A percentile compares a stretch with the other conserved stretches of the same genome.
Conservation (phyloP, 2,113 vertebrate species). For the human region GRCh38 chr4:141062001-141062500, state of each 20-base stretch:
- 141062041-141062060: neutral
- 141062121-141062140: neutral
- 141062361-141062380: neutral
- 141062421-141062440: neutral
- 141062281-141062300: neutral
- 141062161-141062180: neutral
- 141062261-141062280: neutral
- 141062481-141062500: neutral
- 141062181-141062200: conserved; percentile 25
- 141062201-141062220: neutral
- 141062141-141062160: neutral
- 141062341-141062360: neutral
- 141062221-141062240: neutral
- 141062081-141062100: neutral
- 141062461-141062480: neutral
- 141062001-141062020: neutral
- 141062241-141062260: neutral
- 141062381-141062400: neutral
- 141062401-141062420: neutral
- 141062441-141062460: neutral
- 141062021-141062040: neutral
- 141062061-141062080: conserved; percentile 22
- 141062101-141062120: neutral
- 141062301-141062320: neutral
- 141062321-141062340: neutral